Conservation (phyloP, 2,797 vertebrate species). For the Phrynocephalus guinanensis region DNA sequence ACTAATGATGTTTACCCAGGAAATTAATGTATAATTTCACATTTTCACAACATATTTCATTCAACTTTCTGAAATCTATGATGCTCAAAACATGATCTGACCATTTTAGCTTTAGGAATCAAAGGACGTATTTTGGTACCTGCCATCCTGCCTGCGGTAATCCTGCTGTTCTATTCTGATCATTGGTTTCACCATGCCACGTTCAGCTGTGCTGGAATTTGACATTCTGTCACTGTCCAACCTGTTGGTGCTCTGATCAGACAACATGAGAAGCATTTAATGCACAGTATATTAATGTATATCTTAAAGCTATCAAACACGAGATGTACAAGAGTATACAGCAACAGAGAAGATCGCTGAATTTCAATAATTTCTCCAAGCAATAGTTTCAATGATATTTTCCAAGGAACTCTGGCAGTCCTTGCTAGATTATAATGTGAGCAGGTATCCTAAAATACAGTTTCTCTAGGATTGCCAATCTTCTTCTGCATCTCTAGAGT, state of each 20-base stretch:
- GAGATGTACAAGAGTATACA: background rate
- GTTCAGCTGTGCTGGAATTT: slow-evolving; percentile 77
- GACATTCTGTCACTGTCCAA: slow-evolving; percentile 87
- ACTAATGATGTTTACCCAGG: fast-evolving
- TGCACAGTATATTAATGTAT: background rate
- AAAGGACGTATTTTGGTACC: slow-evolving; percentile 62
- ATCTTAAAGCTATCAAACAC: background rate
- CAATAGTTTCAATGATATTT: too few relatives aligned
- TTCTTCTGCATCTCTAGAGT: background rate
- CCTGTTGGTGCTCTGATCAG: slow-evolving; percentile 87
- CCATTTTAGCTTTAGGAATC: background rate
- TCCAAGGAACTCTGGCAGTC: too few relatives aligned
- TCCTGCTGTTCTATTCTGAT: slow-evolving; percentile 88
- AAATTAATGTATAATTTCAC: background rate
- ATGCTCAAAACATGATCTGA: fast-evolving
- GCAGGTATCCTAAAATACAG: background rate
- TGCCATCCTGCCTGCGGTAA: slow-evolving; percentile 79
- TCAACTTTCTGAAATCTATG: fast-evolving
- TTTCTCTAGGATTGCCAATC: background rate
- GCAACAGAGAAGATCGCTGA: background rate
- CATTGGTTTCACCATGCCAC: slow-evolving; percentile 94
- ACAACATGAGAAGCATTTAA: slow-evolving; percentile 50
- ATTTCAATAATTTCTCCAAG: background rate
- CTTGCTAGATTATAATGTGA: too few relatives aligned
- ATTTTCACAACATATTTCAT: background rate